Percentiles rank a stretch among this genome's conserved stretches.
phyloP scores from a whole-genome alignment of 2,888 invertebrate species.

The Megaustenia siamemsis region DNA sequence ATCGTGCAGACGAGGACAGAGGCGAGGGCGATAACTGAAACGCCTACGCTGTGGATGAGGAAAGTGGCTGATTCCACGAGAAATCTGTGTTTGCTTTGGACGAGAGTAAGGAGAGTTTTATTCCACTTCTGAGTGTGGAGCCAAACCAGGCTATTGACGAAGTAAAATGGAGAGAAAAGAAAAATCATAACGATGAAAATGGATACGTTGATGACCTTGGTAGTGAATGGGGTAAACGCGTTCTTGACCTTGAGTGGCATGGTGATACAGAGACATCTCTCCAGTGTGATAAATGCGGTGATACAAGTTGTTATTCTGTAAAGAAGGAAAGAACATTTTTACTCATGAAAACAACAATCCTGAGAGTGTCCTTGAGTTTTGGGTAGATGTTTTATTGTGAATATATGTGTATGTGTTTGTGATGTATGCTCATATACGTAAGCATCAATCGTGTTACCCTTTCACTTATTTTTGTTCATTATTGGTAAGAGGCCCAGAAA shows the following conservation, averaged over 20 bases:
- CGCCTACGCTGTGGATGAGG: conserved; percentile 2
- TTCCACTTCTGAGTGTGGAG: not conserved
- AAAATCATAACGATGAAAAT: conserved; percentile 15
- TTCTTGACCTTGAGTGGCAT: conserved; percentile 34
- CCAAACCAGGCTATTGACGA: conserved; percentile 23
- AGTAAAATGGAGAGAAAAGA: conserved; percentile 27
- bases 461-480: no score
- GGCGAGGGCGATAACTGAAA: not conserved
- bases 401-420: no score
- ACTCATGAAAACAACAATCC: no score
- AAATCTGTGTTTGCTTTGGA: not conserved
- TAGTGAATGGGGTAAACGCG: not conserved
- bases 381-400: no score
- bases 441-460: no score
- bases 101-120: not conserved
- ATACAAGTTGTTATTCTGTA: conserved; percentile 32
- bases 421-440: no score
- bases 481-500: no score
- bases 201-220: not conserved
- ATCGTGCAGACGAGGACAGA: conserved; percentile 10
- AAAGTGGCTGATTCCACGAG: not conserved
- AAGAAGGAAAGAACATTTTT: not conserved
- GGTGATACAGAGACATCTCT: conserved; percentile 40
- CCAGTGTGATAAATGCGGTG: conserved; percentile 24
- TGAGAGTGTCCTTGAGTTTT: no score